phyloP scores from a whole-genome alignment of 2,797 vertebrate species.

The Schizothorax lantsangensis region DNA sequence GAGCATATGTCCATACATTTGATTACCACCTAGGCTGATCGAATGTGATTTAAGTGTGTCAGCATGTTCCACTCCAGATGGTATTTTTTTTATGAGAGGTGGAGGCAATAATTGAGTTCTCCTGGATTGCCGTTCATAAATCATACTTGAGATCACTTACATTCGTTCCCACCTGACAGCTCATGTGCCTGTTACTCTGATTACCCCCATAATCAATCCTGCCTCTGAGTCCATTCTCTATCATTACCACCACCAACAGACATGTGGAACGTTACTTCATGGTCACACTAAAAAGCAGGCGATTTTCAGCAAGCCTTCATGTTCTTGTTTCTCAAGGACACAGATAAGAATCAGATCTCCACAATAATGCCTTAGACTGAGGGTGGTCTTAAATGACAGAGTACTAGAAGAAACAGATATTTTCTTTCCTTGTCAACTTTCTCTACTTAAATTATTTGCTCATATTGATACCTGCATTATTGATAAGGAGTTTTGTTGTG shows the following conservation, averaged over 20 bases:
- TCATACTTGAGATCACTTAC: slow-evolving; percentile 38
- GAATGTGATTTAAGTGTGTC: slow-evolving; percentile 47
- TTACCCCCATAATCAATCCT: slow-evolving; percentile 42
- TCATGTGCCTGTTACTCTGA: slow-evolving; percentile 40
- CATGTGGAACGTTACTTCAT: neutral
- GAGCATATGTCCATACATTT: slow-evolving; percentile 11
- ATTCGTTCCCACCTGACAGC: slow-evolving; percentile 24
- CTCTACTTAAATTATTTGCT: slow-evolving; percentile 41
- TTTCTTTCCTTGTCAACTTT: slow-evolving; percentile 12
- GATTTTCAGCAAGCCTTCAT: neutral
- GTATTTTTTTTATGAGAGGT: slow-evolving; percentile 20
- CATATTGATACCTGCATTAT: slow-evolving; percentile 50
- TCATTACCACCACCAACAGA: slow-evolving; percentile 24
- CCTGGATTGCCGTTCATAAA: slow-evolving; percentile 24
- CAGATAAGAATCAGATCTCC: neutral
- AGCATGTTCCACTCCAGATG: slow-evolving; percentile 37
- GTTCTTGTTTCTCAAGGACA: slow-evolving; percentile 6
- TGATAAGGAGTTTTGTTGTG: slow-evolving; percentile 41
- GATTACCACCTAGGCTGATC: slow-evolving; percentile 17
- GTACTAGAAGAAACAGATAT: slow-evolving; percentile 1
- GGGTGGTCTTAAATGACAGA: slow-evolving; percentile 24
- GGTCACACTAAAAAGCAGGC: neutral
- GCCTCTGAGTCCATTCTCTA: slow-evolving; percentile 35
- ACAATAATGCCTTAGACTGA: neutral
- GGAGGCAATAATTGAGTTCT: slow-evolving; percentile 32